Base-by-base conservation (phyloP, 2,797 vertebrate genomes). In the Hafferia zeledoni region DNA sequence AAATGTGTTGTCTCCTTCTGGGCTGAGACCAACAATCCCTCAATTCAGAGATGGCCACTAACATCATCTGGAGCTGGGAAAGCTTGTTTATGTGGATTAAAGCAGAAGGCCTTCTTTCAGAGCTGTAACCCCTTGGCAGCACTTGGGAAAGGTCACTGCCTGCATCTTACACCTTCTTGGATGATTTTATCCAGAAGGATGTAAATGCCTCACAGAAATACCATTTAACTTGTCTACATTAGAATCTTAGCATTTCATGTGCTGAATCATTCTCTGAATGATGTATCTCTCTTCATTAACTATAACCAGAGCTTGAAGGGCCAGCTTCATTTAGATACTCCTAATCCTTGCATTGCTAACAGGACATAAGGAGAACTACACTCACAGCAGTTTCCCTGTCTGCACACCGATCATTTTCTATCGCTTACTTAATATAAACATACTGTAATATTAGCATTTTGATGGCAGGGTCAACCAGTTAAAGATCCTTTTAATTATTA, bases 101-200 rank as follows among this genome's bases (percentile, higher is more conserved):
- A 69, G 74, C 80, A 96, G 68, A 81, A 79, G 13, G 37, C 56
- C 78, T 84, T 74, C 13, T 68, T 91, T 90, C 80, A 90, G 80
- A 91, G 68, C 30, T 79, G 46, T 90, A 93, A 90, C 81, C 87
- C 87, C 83, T 60, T 69, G 87, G 37, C 76, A 88, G 47, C 43
- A 33, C 79, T 95, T 93, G 63, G 19, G 39, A 93, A 96, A 94
- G 87, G 82, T 94, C 92, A 90, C 77, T 95, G 83, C 69, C 63
- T 74, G 52, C 56, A 76, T 87, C 43, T 84, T 56, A 84, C 52
- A 79, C 74, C 56, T 59, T 17, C 12, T 7, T 84, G 49, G 37
- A 25, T 74, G 80, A 64, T 94, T 93, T 87, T 87, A 39, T 63
- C 80, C 56, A 86, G 47, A 88, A 93, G 25, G 56, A 67, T 82